These are phyloP conservation scores for Pantala flavescens DNA, from an alignment of 1,140 invertebrate genomes.

Conservation along the genomic window DNA sequence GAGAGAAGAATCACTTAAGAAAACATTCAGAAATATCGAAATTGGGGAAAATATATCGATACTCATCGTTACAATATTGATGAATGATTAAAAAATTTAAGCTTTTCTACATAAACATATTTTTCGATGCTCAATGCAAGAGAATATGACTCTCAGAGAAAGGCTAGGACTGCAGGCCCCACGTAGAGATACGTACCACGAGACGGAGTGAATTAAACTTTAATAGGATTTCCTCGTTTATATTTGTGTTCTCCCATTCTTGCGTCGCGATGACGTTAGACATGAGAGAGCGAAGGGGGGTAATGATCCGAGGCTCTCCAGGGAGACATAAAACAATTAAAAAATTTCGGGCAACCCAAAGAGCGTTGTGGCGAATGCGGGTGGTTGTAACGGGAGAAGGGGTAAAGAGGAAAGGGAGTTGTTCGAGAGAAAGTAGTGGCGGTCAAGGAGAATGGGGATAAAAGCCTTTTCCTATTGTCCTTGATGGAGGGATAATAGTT, in stretches of 20 bases:
- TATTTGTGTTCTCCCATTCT: neutral
- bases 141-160: no score
- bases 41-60: no score
- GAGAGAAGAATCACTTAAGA: no score
- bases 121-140: no score
- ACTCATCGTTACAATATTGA: no score
- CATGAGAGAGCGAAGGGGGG: neutral
- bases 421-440: neutral
- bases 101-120: no score
- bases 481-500: no score
- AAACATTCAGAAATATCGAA: no score
- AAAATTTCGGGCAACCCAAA: neutral
- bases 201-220: neutral
- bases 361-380: neutral
- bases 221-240: neutral
- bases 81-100: no score
- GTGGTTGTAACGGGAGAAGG: neutral
- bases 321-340: conserved; percentile 7
- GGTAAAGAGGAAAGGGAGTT: neutral
- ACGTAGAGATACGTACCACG: no score
- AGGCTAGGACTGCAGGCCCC: no score
- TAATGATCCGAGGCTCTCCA: neutral
- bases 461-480: no score
- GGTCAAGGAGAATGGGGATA: neutral
- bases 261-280: neutral